Evolutionary conservation across 2,888 invertebrate species (phyloP), one percentile per base, ranked within the genome.

Genomic region (Graphium colonna): DNA sequence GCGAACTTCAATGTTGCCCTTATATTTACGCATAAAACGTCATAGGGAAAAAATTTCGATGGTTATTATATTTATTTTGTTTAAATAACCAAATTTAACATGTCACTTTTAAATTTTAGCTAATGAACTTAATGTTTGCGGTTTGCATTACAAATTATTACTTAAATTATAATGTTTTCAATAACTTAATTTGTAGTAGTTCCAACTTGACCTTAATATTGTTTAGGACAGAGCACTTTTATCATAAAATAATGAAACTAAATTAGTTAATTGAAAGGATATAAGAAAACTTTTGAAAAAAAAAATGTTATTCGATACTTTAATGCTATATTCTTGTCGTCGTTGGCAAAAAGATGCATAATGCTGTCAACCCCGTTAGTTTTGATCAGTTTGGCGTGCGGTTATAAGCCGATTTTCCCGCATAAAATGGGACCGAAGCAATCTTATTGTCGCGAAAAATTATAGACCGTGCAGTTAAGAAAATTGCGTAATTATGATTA

Each of bases 391-490:
- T 50, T 49, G 45, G 54, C 45, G 50, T 54, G 44, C 49, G 54
- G 50, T 54, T 21, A 45, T 54, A 17, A 38, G 54, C 45, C 45
- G 50, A 39, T 39, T 54, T 53, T 50, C 15, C 50, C 49, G 54
- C 50, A 54, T 49, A 54, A 54, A 54, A 54, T 54, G 54, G 50
- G 50, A 49, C 43, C 48, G 54, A 54, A 31, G 40, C 44, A 50
- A 16, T 46, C 28, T 21, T 10, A 42, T 28, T 46, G 46, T 26
- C 50, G 54, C 45, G 50, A 50, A 46, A 51, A 50, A 40, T 46
- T 55, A 41, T 55, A 55, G 54, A 55, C 50, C 36, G 12, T 40
- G 10, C 18, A 46, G 18, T 41, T 46, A 50, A 38, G 42, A 31
- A 55, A 42, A 46, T 50, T 50, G 40, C 50, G 42, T 50, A 55